Conservation (phyloP, 2,797 vertebrate genomes). For the Alosa sapidissima region DNA sequence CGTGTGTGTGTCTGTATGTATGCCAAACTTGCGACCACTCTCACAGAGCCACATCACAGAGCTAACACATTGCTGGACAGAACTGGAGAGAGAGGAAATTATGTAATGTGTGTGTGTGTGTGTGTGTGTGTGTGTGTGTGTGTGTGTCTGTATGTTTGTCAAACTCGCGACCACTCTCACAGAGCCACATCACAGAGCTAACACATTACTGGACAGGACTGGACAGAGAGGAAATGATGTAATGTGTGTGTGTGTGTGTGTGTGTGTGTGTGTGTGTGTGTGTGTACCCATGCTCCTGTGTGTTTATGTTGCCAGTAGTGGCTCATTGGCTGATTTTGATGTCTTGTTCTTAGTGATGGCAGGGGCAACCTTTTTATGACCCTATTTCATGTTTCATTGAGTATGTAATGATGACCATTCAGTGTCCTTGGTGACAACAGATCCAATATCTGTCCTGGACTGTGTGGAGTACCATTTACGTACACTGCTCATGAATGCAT, state of each 20-base stretch:
- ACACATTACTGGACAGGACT: no score
- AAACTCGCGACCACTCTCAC: no score
- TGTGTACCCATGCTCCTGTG: background rate
- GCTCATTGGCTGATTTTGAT: background rate
- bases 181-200: no score
- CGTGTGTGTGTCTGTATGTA: background rate
- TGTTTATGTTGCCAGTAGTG: no score
- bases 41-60: background rate
- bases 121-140: background rate
- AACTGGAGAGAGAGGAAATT: background rate
- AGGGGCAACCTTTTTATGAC: background rate
- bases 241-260: background rate
- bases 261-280: conserved; percentile 4
- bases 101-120: background rate
- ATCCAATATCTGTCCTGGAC: background rate
- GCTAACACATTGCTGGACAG: background rate
- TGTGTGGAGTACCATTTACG: background rate
- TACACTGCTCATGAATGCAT: background rate
- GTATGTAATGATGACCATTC: background rate
- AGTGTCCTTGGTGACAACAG: background rate
- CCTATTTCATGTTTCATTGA: conserved; percentile 1
- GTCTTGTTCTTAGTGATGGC: background rate
- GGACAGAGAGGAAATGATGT: no score
- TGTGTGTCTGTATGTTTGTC: no score
- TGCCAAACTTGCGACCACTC: background rate